Conservation (phyloP, 1,140 invertebrate species). For the Theocolax elegans region DNA sequence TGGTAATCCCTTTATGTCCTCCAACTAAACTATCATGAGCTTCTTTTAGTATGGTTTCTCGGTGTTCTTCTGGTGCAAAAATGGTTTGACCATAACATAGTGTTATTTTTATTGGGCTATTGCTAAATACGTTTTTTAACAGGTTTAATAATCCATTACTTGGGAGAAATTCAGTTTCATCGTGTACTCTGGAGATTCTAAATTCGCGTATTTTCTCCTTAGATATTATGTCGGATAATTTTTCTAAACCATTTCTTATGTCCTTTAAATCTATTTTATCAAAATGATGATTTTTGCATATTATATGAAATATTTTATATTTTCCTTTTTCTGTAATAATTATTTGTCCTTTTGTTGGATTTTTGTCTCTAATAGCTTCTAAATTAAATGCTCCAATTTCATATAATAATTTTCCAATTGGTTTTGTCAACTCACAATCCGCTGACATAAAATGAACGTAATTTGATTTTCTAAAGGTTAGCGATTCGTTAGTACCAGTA, state of each 20-base stretch:
- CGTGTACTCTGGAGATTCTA: neutral
- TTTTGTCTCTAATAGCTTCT: neutral
- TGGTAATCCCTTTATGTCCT: conserved; percentile 41
- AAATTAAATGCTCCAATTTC: neutral
- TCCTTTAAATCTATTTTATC: no score
- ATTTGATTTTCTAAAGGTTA: neutral
- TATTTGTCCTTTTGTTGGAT: neutral
- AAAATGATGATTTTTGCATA: no score
- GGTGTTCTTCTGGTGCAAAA: neutral
- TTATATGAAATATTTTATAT: no score
- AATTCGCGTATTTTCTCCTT: neutral
- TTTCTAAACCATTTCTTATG: neutral
- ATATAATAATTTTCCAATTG: neutral
- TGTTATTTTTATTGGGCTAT: no score
- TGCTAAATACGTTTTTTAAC: conserved; percentile 1
- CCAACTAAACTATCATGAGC: conserved; percentile 30
- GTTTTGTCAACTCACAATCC: neutral
- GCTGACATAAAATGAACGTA: conserved; percentile 1
- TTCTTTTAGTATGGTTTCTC: conserved; percentile 29
- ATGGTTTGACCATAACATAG: no score
- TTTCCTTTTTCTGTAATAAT: neutral
- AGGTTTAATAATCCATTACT: neutral
- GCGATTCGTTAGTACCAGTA: no score
- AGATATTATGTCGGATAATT: neutral
- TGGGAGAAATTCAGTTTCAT: neutral